Evolutionary conservation across 2,888 invertebrate genomes (phyloP), one percentile per base, ranked within the genome.

Genomic region (Arrhopalites spinosus): DNA sequence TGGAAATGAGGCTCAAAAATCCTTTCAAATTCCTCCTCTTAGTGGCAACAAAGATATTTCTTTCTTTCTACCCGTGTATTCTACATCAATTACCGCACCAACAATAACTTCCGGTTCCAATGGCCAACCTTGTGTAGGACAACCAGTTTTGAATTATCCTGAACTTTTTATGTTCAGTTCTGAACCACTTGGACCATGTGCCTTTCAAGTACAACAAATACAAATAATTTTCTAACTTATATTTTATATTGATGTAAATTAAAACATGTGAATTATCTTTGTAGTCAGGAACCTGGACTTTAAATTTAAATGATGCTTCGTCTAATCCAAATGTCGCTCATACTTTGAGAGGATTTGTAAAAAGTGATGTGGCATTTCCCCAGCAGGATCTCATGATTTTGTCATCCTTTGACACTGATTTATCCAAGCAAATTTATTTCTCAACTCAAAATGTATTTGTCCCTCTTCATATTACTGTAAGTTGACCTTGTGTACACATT

Each of bases 391-490:
- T 74, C 20, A 20, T 63, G 2, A 43, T 63, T 30, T 36, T 15
- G 47, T 43, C 72, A 0, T 63, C 63, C 13, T 23, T 61, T n/a
- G 63, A 13, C 45, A 25, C 3, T 23, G 61, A 72, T 25, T 25
- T 63, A 8, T 2, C 36, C 1, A 63, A 68, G 23, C 15, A 61
- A 17, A n/a, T 59, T 3, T 11, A 5, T 45, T 59, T 61, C 36
- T 8, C n/a, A 7, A 20, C 72, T 3, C 61, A 61, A 36, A 61
- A 63, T 47, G 25, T 63, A 47, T 2, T 63, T 17, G 72, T 73
- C 15, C 68, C 76, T 23, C 20, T 68, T 56, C 61, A 73, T 47
- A 61, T 68, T 11, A 47, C 68, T 17, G 76, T 76, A 67, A 53
- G 17, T 3, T 20, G 17, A 53, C 15, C n/a, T n/a, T n/a, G n/a